Percentiles rank a stretch among this genome's conserved stretches.
phyloP scores from a whole-genome alignment of 2,797 vertebrate species.

The Botia kubotai region DNA sequence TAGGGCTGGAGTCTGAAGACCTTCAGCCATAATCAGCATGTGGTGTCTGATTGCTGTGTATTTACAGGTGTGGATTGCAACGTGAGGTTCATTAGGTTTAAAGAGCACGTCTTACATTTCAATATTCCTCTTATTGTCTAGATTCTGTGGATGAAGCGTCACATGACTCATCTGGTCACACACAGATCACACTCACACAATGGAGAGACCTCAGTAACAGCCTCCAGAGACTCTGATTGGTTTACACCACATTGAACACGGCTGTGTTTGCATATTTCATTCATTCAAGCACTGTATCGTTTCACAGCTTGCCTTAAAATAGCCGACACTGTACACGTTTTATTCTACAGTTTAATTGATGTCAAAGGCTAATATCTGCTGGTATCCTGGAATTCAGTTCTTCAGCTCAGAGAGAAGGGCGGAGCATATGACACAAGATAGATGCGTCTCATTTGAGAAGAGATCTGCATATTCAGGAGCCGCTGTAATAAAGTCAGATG shows the following conservation, averaged over 20 bases:
- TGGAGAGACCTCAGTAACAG: too few species aligned
- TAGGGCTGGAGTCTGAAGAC: slow-evolving; percentile 65
- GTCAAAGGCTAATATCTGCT: slow-evolving; percentile 51
- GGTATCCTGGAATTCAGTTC: slow-evolving; percentile 55
- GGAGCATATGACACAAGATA: slow-evolving; percentile 61
- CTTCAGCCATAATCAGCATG: slow-evolving; percentile 57
- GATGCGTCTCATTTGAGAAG: slow-evolving; percentile 62
- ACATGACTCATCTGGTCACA: too few species aligned
- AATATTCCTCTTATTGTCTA: too few species aligned
- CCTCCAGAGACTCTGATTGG: too few species aligned
- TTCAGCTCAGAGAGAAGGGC: slow-evolving; percentile 53
- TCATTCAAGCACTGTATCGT: slow-evolving; percentile 34
- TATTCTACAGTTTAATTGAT: slow-evolving; percentile 37
- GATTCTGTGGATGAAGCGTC: too few species aligned
- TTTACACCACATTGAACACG: too few species aligned
- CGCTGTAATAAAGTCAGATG: slow-evolving; percentile 62
- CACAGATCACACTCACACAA: too few species aligned
- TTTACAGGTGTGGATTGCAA: neutral
- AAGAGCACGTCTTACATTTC: slow-evolving; percentile 5
- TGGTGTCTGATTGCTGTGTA: slow-evolving; percentile 43
- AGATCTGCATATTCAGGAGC: slow-evolving; percentile 59
- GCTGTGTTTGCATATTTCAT: too few species aligned
- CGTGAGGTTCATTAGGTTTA: neutral
- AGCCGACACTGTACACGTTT: slow-evolving; percentile 34
- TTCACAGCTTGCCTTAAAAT: slow-evolving; percentile 33